Percentiles rank a stretch among this genome's conserved stretches.
These are phyloP conservation scores for Corythornis madagascariensis DNA, from an alignment of 2,113 vertebrate genomes.

Conservation along the genomic window DNA sequence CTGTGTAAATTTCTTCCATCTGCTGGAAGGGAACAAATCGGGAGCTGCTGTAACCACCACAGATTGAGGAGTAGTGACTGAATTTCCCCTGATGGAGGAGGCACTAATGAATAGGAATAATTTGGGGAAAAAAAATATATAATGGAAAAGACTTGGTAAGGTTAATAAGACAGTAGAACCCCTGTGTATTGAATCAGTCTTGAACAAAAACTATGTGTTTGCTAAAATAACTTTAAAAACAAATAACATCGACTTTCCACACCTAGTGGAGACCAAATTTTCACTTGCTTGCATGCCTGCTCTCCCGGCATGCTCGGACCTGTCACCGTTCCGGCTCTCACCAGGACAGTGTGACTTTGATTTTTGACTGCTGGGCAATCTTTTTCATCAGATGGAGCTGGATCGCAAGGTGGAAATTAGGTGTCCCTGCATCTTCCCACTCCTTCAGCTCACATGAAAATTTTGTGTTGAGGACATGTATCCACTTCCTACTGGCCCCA, in stretches of 20 bases:
- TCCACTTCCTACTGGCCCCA: constrained; percentile 52
- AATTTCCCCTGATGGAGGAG: background rate
- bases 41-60: background rate
- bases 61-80: background rate
- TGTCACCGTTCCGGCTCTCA: constrained; percentile 69
- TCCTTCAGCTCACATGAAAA: constrained; percentile 67
- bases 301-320: constrained; percentile 73
- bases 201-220: constrained; percentile 55
- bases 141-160: constrained; percentile 2
- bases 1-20: background rate
- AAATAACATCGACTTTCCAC: constrained; percentile 73
- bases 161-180: constrained; percentile 56
- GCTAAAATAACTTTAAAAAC: constrained; percentile 72
- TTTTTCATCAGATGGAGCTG: constrained; percentile 82
- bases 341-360: constrained; percentile 74
- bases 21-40: background rate
- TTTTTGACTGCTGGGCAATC: constrained; percentile 84
- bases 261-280: constrained; percentile 79
- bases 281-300: constrained; percentile 73
- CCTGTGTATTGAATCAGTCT: background rate
- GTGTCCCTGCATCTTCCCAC: constrained; percentile 79
- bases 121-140: background rate
- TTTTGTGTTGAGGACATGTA: constrained; percentile 53
- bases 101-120: constrained; percentile 45
- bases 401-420: constrained; percentile 86